These are phyloP conservation scores for Vanessa cardui DNA, from an alignment of 2,888 invertebrate species.

Conservation along the genomic window DNA sequence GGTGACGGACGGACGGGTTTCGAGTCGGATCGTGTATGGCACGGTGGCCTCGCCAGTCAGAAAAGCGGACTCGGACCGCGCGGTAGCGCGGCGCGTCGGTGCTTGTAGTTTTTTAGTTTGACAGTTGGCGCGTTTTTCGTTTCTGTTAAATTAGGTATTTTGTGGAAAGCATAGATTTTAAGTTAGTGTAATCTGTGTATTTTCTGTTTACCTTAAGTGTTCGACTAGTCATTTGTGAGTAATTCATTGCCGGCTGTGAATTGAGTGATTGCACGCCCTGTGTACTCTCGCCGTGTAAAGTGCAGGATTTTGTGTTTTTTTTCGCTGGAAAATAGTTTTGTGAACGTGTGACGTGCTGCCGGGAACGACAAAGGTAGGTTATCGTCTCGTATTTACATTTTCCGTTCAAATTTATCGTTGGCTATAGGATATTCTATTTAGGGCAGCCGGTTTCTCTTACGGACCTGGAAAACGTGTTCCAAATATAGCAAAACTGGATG, in stretches of 20 bases:
- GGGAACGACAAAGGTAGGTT: conserved; percentile 67
- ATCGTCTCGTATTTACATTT: conserved; percentile 41
- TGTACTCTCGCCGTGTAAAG: conserved; percentile 70
- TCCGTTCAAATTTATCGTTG: conserved; percentile 28
- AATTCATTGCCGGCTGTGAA: conserved; percentile 73
- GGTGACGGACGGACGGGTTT: conserved; percentile 53
- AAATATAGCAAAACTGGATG: conserved; percentile 66
- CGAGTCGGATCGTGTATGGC: conserved; percentile 42
- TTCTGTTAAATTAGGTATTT: conserved; percentile 69
- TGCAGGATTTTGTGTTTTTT: conserved; percentile 76
- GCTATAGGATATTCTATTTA: conserved; percentile 50
- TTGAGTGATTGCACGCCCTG: conserved; percentile 74
- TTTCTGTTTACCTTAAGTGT: conserved; percentile 75
- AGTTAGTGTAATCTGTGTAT: conserved; percentile 80
- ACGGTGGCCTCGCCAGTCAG: conserved; percentile 65
- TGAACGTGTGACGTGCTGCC: conserved; percentile 54
- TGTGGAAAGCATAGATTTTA: conserved; percentile 80
- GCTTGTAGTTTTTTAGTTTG: conserved; percentile 83
- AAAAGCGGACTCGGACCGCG: conserved; percentile 79
- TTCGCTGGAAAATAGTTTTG: conserved; percentile 66
- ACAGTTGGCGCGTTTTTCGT: conserved; percentile 82
- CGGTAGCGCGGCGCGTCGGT: conserved; percentile 77
- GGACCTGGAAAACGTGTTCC: conserved; percentile 63
- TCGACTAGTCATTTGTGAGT: conserved; percentile 77
- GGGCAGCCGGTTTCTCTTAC: conserved; percentile 61